phyloP scores from a whole-genome alignment of 2,888 invertebrate genomes.

The Saturnia pavonia region DNA sequence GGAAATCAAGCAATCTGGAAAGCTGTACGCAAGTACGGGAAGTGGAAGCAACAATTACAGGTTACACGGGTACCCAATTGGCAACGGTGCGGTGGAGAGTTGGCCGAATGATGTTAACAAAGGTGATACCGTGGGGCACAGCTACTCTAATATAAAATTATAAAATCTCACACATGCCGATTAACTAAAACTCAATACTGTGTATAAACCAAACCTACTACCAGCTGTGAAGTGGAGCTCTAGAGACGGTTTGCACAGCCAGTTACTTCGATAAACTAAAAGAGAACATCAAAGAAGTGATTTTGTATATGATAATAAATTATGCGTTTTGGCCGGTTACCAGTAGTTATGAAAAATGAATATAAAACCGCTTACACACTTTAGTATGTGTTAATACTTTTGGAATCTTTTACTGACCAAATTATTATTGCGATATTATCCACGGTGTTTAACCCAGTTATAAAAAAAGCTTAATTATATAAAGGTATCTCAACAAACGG shows the following conservation, averaged over 20 bases:
- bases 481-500: background rate
- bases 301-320: slow-evolving; percentile 33
- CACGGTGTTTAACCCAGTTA: background rate
- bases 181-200: background rate
- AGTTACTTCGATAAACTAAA: slow-evolving; percentile 20
- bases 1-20: no score
- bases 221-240: slow-evolving; percentile 12
- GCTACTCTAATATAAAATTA: background rate
- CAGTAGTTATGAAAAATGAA: slow-evolving; percentile 30
- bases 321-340: slow-evolving; percentile 30
- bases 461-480: background rate
- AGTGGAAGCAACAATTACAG: no score
- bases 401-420: slow-evolving; percentile 1
- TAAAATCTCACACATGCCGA: no score
- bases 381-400: slow-evolving; percentile 14
- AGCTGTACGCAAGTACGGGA: no score
- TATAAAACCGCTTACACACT: slow-evolving; percentile 31
- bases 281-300: slow-evolving; percentile 31
- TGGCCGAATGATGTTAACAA: no score
- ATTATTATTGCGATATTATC: background rate
- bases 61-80: no score
- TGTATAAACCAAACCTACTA: slow-evolving; percentile 9
- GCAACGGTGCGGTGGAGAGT: no score
- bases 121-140: no score
- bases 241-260: background rate